Evolutionary conservation across 2,113 vertebrate species (phyloP).

Genomic region (Cacatua alba): DNA sequence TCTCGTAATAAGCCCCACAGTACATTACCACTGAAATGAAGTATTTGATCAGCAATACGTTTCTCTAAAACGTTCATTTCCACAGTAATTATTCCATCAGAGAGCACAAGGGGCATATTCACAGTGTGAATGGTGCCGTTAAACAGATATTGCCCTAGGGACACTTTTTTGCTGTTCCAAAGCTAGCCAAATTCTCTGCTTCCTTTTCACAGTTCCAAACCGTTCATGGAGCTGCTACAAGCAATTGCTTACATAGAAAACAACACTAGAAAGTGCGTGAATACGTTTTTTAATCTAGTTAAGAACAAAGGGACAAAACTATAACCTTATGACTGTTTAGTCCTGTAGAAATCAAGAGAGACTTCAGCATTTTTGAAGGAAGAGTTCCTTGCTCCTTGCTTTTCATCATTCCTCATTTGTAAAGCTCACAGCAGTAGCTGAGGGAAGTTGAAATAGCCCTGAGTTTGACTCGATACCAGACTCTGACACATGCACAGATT

Average conservation of each 20-base stretch:
- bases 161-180: neutral
- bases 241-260: neutral
- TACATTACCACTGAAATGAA: neutral
- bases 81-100: neutral
- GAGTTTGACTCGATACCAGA: neutral
- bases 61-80: neutral
- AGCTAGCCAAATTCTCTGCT: neutral
- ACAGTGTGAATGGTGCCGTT: neutral
- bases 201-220: neutral
- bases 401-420: neutral
- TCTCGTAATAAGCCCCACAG: neutral
- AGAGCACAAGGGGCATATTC: neutral
- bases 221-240: neutral
- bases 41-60: neutral
- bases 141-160: neutral
- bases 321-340: neutral
- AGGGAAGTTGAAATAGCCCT: neutral
- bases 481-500: neutral
- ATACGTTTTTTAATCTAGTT: neutral
- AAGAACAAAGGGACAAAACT: neutral
- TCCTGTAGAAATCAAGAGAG: neutral
- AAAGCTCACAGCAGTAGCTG: neutral
- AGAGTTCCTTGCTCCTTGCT: neutral
- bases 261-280: neutral
- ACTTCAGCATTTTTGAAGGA: neutral